A percentile compares a stretch with the other conserved stretches of the same genome.
These are phyloP conservation scores for Pseudorasbora parva DNA, from an alignment of 2,113 vertebrate genomes.

Conservation along the genomic window DNA sequence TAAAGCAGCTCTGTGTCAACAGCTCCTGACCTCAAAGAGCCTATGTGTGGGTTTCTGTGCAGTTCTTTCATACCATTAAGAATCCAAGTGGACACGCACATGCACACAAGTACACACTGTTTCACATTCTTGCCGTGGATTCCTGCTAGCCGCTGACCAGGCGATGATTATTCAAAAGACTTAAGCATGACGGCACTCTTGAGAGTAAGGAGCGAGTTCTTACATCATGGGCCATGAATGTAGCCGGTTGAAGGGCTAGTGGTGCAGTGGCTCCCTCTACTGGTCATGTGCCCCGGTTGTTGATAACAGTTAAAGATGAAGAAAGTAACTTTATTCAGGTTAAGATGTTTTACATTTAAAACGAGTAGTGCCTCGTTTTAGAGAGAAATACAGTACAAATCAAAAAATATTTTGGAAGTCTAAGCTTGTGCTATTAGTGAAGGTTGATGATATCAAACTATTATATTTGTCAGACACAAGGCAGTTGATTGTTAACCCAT, in stretches of 20 bases:
- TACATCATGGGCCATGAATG: conserved; percentile 54
- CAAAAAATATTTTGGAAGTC: too few species aligned
- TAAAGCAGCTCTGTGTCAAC: conserved; percentile 63
- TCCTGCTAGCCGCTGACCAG: conserved; percentile 59
- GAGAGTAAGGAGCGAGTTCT: conserved; percentile 52
- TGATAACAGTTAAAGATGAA: background rate
- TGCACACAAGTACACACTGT: conserved; percentile 47
- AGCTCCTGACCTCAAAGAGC: conserved; percentile 56
- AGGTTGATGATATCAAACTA: too few species aligned
- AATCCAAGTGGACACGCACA: conserved; percentile 48
- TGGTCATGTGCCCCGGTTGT: background rate
- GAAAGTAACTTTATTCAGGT: too few species aligned
- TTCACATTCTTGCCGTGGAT: conserved; percentile 58
- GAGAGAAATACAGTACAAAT: too few species aligned
- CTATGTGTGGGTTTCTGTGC: conserved; percentile 48
- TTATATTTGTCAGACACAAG: too few species aligned
- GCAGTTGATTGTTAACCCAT: too few species aligned
- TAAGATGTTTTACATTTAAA: too few species aligned
- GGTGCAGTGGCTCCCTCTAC: conserved; percentile 6
- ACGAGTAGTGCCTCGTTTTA: too few species aligned
- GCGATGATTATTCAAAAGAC: conserved; percentile 67
- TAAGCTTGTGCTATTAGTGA: too few species aligned
- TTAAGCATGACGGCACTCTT: conserved; percentile 52
- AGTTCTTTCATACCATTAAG: conserved; percentile 51
- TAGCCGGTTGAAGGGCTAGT: conserved; percentile 11